Conservation (phyloP, 2,113 vertebrate species). For the Tychaedon coryphoeus region DNA sequence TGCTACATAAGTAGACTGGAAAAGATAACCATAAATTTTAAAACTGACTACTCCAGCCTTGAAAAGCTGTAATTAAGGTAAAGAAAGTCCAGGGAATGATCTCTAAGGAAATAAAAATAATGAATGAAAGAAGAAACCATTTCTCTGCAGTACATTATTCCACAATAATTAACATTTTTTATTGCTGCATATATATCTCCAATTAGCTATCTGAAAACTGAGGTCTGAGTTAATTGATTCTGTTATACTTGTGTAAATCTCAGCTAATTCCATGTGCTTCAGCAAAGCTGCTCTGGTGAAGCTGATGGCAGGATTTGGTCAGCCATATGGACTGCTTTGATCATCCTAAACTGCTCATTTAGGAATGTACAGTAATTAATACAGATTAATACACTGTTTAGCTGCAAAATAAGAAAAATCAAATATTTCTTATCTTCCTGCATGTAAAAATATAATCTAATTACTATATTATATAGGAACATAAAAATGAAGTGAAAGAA, state of each 20-base stretch:
- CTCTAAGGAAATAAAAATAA: slow-evolving; percentile 53
- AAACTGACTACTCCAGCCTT: background rate
- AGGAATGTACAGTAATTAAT: background rate
- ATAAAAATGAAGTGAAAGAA: background rate
- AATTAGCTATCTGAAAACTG: slow-evolving; percentile 22
- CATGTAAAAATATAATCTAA: background rate
- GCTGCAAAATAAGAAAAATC: background rate
- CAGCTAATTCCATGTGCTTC: background rate
- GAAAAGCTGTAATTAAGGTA: slow-evolving; percentile 46
- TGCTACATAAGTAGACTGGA: background rate
- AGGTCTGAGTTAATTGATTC: slow-evolving; percentile 23
- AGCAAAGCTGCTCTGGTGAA: background rate
- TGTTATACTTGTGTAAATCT: slow-evolving; percentile 29
- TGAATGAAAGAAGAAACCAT: slow-evolving; percentile 10
- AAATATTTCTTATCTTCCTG: background rate
- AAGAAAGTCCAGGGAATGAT: background rate
- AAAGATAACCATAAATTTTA: background rate
- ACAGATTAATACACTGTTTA: background rate
- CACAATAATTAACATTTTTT: slow-evolving; percentile 51
- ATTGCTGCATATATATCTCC: background rate
- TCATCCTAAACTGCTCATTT: background rate
- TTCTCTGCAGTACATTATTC: slow-evolving; percentile 30
- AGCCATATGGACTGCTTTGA: background rate
- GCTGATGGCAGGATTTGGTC: background rate
- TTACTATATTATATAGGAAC: background rate